Conservation (phyloP, 2,113 vertebrate genomes). For the Tringa solitaria region DNA sequence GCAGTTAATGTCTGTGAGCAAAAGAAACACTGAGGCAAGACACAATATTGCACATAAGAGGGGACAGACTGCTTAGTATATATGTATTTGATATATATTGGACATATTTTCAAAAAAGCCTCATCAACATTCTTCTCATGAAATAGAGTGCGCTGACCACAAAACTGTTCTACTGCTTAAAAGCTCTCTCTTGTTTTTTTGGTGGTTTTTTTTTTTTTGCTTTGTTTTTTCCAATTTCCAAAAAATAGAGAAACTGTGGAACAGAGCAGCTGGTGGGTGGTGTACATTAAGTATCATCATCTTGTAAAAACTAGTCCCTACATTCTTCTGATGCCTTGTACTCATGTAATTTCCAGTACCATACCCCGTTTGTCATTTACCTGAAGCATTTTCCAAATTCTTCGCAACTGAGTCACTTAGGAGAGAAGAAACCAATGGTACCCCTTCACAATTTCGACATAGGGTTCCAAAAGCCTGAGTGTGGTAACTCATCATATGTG, state of each 20-base stretch:
- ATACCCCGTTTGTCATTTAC: neutral
- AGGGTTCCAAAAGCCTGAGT: neutral
- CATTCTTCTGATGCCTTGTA: neutral
- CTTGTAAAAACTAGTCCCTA: neutral
- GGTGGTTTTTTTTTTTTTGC: neutral
- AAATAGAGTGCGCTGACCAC: neutral
- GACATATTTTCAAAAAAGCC: neutral
- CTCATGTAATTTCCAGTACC: neutral
- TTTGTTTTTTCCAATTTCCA: neutral
- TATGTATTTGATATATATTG: neutral
- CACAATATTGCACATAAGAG: neutral
- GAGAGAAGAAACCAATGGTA: neutral
- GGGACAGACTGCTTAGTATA: neutral
- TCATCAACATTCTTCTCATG: neutral
- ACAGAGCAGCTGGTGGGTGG: neutral
- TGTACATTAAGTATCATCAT: neutral
- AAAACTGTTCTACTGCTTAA: neutral
- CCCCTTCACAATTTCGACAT: neutral
- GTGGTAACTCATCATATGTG: neutral
- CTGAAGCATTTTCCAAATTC: neutral
- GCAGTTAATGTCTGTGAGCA: neutral
- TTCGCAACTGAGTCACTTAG: neutral
- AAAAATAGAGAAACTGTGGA: neutral
- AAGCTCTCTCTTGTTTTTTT: neutral
- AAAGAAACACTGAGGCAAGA: neutral